Evolutionary conservation across 1,140 invertebrate species (phyloP).

Genomic region (Oncopeltus fasciatus): DNA sequence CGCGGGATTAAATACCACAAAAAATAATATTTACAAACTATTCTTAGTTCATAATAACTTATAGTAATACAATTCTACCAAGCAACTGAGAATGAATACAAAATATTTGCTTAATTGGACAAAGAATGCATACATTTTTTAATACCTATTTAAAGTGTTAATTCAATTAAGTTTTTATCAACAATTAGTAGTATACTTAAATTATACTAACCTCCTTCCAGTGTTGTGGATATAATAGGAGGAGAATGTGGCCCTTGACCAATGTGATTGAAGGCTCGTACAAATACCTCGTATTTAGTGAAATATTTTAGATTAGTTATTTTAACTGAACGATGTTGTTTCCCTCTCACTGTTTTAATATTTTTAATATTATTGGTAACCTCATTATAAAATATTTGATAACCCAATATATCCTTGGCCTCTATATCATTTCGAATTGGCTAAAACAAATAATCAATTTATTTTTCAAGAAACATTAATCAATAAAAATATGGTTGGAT

Average conservation of each 20-base stretch:
- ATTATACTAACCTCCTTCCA: conserved; percentile 71
- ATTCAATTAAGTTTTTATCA: too few species aligned
- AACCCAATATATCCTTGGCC: conserved; percentile 34
- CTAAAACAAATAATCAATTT: background rate
- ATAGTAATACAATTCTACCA: too few species aligned
- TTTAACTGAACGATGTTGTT: conserved; percentile 33
- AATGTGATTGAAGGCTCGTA: conserved; percentile 72
- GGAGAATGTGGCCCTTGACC: conserved; percentile 67
- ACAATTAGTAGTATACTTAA: too few species aligned
- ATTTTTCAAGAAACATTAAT: background rate
- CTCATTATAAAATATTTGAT: conserved; percentile 34
- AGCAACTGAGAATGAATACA: too few species aligned
- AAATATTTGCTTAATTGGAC: too few species aligned
- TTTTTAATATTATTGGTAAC: conserved; percentile 28
- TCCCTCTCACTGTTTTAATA: conserved; percentile 19
- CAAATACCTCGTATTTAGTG: conserved; percentile 62
- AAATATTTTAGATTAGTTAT: conserved; percentile 57
- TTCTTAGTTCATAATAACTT: too few species aligned
- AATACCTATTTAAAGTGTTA: too few species aligned
- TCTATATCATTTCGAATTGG: background rate
- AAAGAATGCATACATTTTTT: too few species aligned
- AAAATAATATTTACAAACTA: too few species aligned
- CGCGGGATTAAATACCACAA: too few species aligned
- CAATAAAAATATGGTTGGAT: background rate
- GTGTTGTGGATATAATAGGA: conserved; percentile 55